Evolutionary conservation across 2,888 invertebrate species (phyloP), one percentile per base, ranked within the genome.

Genomic region (Hecatera dysodea): DNA sequence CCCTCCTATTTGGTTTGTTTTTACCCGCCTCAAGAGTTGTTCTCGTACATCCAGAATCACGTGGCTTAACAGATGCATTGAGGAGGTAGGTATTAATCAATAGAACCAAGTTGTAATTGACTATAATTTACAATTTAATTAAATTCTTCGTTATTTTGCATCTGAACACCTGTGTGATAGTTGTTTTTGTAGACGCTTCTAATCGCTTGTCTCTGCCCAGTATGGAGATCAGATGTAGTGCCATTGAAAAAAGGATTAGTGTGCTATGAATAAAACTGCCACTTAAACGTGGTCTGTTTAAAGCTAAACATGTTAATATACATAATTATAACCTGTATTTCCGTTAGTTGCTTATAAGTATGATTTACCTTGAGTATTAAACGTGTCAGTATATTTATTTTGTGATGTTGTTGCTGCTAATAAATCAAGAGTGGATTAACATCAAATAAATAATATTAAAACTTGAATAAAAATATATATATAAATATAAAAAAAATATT

Each of bases 1-100:
- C 79, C 84, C 78, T 80, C 73, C 78, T 72, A 77, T 84, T 84
- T 68, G 73, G 67, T 83, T 85, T 84, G 75, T 87, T 86, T 85
- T 80, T 62, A 76, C 79, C 66, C 64, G 36, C 68, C 72, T 77
- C 46, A 61, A 62, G 55, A 68, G 64, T 42, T 61, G 59, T 76
- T 80, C 78, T 68, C 65, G 42, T 64, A 62, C 66, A 48, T 19
- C 33, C 39, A 46, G 27, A 12, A 64, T 56, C 76, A 82, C 72
- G 60, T 72, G 52, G 29, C 66, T 74, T 73, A 67, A 68, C 77
- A 81, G 75, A 85, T 80, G 82, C 68, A 68, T 56, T 22, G 33
- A 27, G 12, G 17, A 56, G 19, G 15, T 29, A 36, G 22, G 42
- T 53, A 52, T 62, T 27, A 2, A 52, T 52, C 17, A n/a, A 22